Percentiles rank a stretch among this genome's conserved stretches.
phyloP scores from a whole-genome alignment of 2,113 vertebrate species.

The Paralichthys olivaceus region DNA sequence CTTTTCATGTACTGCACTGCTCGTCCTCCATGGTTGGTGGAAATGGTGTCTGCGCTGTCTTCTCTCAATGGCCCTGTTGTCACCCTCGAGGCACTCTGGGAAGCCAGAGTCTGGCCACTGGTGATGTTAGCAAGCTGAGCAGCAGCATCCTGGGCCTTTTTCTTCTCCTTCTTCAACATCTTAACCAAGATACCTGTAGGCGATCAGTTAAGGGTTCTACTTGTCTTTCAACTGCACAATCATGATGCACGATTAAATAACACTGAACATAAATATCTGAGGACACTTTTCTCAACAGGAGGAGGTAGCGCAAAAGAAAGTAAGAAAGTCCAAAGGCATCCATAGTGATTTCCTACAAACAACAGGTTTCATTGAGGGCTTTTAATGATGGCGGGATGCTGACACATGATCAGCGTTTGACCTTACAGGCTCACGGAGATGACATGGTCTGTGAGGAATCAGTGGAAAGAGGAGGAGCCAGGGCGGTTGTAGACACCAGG shows the following conservation, averaged over 20 bases:
- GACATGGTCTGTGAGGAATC: slow-evolving; percentile 60
- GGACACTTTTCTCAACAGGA: not conserved
- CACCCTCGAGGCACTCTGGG: slow-evolving; percentile 37
- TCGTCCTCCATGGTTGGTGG: slow-evolving; percentile 6
- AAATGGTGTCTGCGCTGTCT: slow-evolving; percentile 7
- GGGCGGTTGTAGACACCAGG: slow-evolving; percentile 25
- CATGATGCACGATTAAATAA: slow-evolving; percentile 4
- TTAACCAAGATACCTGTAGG: slow-evolving; percentile 88
- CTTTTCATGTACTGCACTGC: slow-evolving; percentile 49
- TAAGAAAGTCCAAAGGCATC: not conserved
- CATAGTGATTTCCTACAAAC: slow-evolving; percentile 23
- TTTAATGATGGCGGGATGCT: slow-evolving; percentile 28
- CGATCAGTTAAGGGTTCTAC: slow-evolving; percentile 61
- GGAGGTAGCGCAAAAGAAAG: not conserved
- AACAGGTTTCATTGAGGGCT: slow-evolving; percentile 5
- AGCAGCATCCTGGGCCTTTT: slow-evolving; percentile 79
- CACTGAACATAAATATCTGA: not conserved
- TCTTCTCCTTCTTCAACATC: slow-evolving; percentile 93
- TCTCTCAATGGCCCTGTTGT: slow-evolving; percentile 12
- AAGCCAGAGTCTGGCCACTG: slow-evolving; percentile 1
- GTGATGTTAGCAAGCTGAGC: slow-evolving; percentile 59
- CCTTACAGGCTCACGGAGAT: slow-evolving; percentile 39
- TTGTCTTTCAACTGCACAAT: not conserved
- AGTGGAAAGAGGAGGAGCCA: slow-evolving; percentile 50
- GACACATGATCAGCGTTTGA: slow-evolving; percentile 45